Conservation (phyloP, 2,888 invertebrate species). For the Himalopsyche anomala region DNA sequence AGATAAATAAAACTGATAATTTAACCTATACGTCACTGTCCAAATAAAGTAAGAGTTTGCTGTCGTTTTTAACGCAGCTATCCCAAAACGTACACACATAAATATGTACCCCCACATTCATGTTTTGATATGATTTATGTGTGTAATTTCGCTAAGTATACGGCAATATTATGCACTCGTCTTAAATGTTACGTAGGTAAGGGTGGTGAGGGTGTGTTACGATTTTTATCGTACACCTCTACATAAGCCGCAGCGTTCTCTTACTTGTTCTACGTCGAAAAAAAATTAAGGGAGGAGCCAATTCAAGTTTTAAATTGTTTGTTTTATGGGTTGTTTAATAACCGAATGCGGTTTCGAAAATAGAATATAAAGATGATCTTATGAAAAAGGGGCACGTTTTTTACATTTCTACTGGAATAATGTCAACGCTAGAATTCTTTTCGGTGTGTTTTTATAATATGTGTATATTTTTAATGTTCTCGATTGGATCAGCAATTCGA, state of each 20-base stretch:
- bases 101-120: slow-evolving; percentile 48
- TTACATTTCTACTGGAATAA: too few relatives aligned
- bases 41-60: background rate
- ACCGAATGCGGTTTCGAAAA: background rate
- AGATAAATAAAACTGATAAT: too few relatives aligned
- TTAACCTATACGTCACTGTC: slow-evolving; percentile 21
- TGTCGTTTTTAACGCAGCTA: slow-evolving; percentile 41
- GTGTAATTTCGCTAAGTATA: slow-evolving; percentile 65
- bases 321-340: slow-evolving; percentile 16
- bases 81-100: slow-evolving; percentile 44
- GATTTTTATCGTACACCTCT: slow-evolving; percentile 63
- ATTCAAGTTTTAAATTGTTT: slow-evolving; percentile 14
- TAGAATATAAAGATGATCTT: background rate
- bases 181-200: slow-evolving; percentile 58
- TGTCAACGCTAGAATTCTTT: too few relatives aligned
- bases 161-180: slow-evolving; percentile 64
- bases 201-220: slow-evolving; percentile 48
- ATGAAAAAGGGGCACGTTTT: too few relatives aligned
- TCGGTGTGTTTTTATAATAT: too few relatives aligned
- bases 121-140: slow-evolving; percentile 64
- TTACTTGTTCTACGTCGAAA: background rate
- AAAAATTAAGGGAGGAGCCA: background rate
- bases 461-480: too few relatives aligned
- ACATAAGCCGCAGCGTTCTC: slow-evolving; percentile 13
- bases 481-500: too few relatives aligned